Percentiles rank a stretch among this genome's conserved stretches.
Conservation (phyloP, 2,888 invertebrate genomes). For the Oxycera nigricornis region DNA sequence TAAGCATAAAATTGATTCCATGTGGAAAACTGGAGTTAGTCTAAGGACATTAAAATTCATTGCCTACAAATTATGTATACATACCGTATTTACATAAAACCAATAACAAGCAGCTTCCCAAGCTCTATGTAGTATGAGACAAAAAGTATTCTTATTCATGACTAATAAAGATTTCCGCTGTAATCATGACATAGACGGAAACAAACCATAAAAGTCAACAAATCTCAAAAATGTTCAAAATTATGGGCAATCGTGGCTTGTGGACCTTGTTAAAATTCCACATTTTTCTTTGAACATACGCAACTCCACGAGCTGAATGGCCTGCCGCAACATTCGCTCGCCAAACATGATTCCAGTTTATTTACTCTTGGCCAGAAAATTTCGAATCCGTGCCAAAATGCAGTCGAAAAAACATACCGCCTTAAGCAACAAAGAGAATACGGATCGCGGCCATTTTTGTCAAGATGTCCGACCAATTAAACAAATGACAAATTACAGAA, state of each 20-base stretch:
- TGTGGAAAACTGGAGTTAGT: too few species aligned
- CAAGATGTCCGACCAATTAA: conserved; percentile 42
- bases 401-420: not conserved
- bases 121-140: too few species aligned
- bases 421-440: conserved; percentile 10
- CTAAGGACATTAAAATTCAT: too few species aligned
- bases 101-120: too few species aligned
- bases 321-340: not conserved
- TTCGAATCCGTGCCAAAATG: conserved; percentile 34
- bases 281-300: conserved; percentile 32
- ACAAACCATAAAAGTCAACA: not conserved
- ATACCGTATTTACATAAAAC: too few species aligned
- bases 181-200: not conserved
- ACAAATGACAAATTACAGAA: conserved; percentile 45
- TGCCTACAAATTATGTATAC: too few species aligned
- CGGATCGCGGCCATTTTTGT: conserved; percentile 42
- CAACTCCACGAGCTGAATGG: not conserved
- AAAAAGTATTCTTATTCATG: too few species aligned
- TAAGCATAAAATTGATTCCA: too few species aligned
- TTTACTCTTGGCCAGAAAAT: conserved; percentile 30
- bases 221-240: conserved; percentile 4
- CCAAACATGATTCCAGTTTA: conserved; percentile 32
- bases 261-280: conserved; percentile 58
- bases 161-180: not conserved
- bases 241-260: conserved; percentile 51